phyloP scores from a whole-genome alignment of 2,888 invertebrate species.

The Cryptosula pallasiana region DNA sequence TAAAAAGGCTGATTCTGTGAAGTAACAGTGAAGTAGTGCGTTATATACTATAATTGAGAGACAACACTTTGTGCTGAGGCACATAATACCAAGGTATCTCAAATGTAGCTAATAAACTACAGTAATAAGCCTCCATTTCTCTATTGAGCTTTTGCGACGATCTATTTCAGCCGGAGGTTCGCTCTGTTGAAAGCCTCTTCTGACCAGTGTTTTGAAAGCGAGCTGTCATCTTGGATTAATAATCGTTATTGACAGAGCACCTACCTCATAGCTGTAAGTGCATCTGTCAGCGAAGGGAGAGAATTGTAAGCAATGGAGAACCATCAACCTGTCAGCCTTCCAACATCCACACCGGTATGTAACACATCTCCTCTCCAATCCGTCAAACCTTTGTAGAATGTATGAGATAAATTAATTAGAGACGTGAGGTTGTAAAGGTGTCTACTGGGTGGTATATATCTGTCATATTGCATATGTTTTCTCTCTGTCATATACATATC shows the following conservation, averaged over 20 bases:
- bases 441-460: background rate
- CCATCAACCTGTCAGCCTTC: conserved; percentile 3
- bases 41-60: background rate
- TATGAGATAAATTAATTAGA: background rate
- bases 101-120: background rate
- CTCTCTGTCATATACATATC: conserved; percentile 12
- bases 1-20: background rate
- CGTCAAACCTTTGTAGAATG: too few relatives aligned
- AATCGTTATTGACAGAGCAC: background rate
- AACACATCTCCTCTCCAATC: background rate
- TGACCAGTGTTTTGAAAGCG: background rate
- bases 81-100: background rate
- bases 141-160: background rate
- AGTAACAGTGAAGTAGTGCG: background rate
- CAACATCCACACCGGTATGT: background rate
- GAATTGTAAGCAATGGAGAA: background rate
- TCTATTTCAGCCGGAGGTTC: too few relatives aligned
- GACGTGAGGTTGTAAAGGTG: conserved; percentile 5
- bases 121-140: background rate
- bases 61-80: background rate
- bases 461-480: conserved; percentile 23
- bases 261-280: background rate
- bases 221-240: background rate
- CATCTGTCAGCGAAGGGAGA: background rate
- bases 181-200: background rate